phyloP scores from a whole-genome alignment of 2,888 invertebrate species.

The Parthenolecanium corni region DNA sequence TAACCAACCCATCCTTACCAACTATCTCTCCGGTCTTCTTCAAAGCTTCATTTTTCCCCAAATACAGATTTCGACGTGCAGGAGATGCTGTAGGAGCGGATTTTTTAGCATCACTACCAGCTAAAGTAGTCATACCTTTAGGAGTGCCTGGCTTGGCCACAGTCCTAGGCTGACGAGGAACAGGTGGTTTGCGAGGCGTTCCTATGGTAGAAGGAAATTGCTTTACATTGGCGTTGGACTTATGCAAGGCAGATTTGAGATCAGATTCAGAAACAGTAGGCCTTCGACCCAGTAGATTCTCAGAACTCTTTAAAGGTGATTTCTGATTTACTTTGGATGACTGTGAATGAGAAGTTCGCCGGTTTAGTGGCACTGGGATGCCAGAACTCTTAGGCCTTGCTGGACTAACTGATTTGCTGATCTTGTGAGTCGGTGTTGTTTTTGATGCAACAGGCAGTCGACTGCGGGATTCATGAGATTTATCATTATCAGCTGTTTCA shows the following conservation, averaged over 20 bases:
- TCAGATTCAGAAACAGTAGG: background rate
- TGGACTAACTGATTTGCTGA: conserved; percentile 23
- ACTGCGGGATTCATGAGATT: conserved; percentile 1
- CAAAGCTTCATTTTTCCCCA: background rate
- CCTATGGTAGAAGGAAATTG: background rate
- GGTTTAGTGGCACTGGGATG: conserved; percentile 17
- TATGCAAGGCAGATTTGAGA: background rate
- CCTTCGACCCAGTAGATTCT: background rate
- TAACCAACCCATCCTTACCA: background rate
- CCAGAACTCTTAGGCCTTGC: conserved; percentile 4
- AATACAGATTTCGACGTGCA: background rate
- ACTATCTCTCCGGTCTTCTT: background rate
- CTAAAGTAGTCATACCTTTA: background rate
- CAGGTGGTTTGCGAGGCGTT: conserved; percentile 1
- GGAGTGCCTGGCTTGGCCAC: background rate
- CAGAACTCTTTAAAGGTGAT: conserved; percentile 9
- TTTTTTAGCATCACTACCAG: background rate
- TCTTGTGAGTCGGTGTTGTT: background rate
- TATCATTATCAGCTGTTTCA: background rate
- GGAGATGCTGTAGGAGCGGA: background rate
- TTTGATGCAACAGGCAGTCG: conserved; percentile 1
- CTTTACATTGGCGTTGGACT: background rate
- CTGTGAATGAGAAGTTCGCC: conserved; percentile 15
- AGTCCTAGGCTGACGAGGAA: background rate
- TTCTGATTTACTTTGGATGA: background rate